Evolutionary conservation across 2,113 vertebrate genomes (phyloP), one percentile per base, ranked within the genome.

Genomic region (Ceyx cyanopectus): DNA sequence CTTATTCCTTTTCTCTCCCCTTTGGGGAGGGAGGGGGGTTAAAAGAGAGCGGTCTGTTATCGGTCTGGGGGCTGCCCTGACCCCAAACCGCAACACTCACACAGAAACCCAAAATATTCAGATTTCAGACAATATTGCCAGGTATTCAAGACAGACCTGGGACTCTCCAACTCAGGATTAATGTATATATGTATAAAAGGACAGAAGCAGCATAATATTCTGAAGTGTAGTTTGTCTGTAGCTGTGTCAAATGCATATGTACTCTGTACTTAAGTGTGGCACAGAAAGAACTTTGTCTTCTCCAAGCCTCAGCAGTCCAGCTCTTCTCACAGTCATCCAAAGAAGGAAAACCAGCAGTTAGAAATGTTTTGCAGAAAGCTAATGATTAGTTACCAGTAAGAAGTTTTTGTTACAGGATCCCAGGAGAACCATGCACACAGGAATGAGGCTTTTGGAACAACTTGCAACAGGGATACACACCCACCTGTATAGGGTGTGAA

Each of bases 391-490:
- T 62, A 26, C 3, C 26, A 53, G 14, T 40, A 37, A 54, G 23
- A 87, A 12, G 12, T 9, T 74, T 54, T 63, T 70, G 46, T 72
- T 65, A 23, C 56, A n/a, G 46, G 12, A 54, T 62, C 14, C 20
- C 46, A 58, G 41, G 53, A 24, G 19, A 46, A 22, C 21, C 20
- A 9, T 12, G 7, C 14, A 29, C 9, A 6, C 30, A 58, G 60
- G n/a, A 61, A 7, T 12, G 48, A 67, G 61, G 30, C n/a, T 12
- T 83, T 30, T 45, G 0, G 0, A 40, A 11, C 0, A 0, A 34
- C 14, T 51, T 75, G 57, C 61, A 74, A 27, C 32, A 0, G 5
- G 48, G n/a, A 48, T 68, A 37, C 11, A 1, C 5, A 5, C 9
- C 6, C 10, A 19, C 23, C 14, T 62, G 19, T 57, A 29, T 0